phyloP scores from a whole-genome alignment of 2,888 invertebrate species.

The Dynastes grantii region DNA sequence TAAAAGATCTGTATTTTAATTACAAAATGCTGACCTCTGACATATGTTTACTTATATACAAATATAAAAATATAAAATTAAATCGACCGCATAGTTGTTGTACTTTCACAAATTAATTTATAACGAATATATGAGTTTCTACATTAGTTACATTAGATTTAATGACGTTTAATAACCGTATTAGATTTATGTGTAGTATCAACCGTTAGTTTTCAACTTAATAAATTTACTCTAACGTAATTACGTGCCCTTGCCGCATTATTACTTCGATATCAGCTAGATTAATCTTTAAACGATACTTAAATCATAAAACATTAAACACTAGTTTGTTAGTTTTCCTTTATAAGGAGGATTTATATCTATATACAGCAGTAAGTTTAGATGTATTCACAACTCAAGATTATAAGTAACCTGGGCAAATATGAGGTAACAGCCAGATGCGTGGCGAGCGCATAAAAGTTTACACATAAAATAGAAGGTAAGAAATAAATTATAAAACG shows the following conservation, averaged over 20 bases:
- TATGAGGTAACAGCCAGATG: no score
- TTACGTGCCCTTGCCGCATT: not conserved
- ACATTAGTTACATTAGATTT: not conserved
- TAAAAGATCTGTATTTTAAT: not conserved
- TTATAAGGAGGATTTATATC: not conserved
- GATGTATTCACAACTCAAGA: no score
- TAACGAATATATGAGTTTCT: not conserved
- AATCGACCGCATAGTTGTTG: not conserved
- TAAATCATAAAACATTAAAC: not conserved
- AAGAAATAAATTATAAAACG: no score
- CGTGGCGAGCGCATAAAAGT: no score
- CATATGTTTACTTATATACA: not conserved
- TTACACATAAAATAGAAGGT: no score
- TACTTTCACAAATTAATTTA: constrained; percentile 32
- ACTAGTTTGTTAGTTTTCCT: not conserved
- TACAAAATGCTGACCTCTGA: not conserved
- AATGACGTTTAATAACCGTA: constrained; percentile 27
- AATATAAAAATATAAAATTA: not conserved
- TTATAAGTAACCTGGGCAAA: no score
- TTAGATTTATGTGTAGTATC: constrained; percentile 19
- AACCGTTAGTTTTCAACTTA: constrained; percentile 38
- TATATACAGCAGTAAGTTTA: no score
- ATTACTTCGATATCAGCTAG: not conserved
- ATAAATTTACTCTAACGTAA: constrained; percentile 30
- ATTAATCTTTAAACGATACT: constrained; percentile 14